Conservation (phyloP, 2,888 invertebrate genomes). For the Herminia tarsipennalis region DNA sequence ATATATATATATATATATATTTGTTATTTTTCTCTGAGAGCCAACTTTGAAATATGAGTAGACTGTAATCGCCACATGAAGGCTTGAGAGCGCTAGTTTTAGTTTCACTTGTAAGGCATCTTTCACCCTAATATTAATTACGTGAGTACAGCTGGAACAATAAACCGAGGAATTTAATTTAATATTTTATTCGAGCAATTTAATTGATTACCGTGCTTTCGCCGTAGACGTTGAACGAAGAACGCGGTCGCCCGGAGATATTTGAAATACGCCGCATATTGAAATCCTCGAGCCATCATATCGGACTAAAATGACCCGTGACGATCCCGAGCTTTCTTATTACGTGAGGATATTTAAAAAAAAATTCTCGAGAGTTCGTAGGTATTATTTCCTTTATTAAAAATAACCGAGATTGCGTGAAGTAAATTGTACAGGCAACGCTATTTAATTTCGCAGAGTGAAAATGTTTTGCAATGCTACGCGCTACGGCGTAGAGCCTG, state of each 20-base stretch:
- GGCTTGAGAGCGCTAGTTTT: too few relatives aligned
- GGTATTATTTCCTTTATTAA: slow-evolving; percentile 46
- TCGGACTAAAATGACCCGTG: slow-evolving; percentile 70
- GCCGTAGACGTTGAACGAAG: slow-evolving; percentile 52
- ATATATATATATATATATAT: neutral
- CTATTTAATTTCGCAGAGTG: slow-evolving; percentile 10
- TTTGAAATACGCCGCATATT: slow-evolving; percentile 81
- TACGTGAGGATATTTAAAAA: slow-evolving; percentile 56
- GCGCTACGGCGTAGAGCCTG: neutral
- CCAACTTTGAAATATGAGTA: neutral
- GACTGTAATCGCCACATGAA: neutral
- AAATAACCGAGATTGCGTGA: slow-evolving; percentile 35
- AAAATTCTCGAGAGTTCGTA: slow-evolving; percentile 34
- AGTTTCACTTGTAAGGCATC: too few relatives aligned
- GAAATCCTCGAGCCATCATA: slow-evolving; percentile 74
- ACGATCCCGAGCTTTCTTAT: slow-evolving; percentile 54
- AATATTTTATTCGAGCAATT: slow-evolving; percentile 71
- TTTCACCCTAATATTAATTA: slow-evolving; percentile 23
- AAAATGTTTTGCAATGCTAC: neutral
- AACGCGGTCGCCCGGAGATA: slow-evolving; percentile 66
- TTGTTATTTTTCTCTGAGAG: neutral
- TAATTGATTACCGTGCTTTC: slow-evolving; percentile 68
- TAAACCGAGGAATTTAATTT: slow-evolving; percentile 49
- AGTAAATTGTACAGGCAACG: slow-evolving; percentile 11
- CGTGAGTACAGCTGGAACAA: slow-evolving; percentile 15